Evolutionary conservation across 1,140 invertebrate species (phyloP), one percentile per base, ranked within the genome.

Genomic region (Drosophila mojavensis): DNA sequence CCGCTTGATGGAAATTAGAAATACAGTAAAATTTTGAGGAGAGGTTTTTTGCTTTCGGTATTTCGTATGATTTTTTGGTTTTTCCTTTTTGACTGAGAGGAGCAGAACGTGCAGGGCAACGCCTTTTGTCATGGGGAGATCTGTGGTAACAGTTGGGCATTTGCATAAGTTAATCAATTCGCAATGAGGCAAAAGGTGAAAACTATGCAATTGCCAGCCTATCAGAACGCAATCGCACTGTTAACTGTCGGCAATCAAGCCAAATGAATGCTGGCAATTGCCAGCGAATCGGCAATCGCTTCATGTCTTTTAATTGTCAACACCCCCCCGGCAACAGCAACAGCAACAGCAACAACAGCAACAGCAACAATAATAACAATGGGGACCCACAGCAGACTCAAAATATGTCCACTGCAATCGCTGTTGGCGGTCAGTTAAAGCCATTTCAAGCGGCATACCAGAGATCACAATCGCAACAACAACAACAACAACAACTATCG

Each of bases 81-180:
- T 53, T 36, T 33, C 11, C 47, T 67, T 60, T 41, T 56, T 28
- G 17, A 3, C 50, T 61, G 39, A 81, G 58, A 58, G 67, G 53
- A 58, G 62, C 17, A 6, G 45, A 60, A 59, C 86, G 86, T 90
- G 86, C 76, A 65, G 82, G 86, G 86, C 86, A 90, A 90, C 86
- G 86, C 86, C 86, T 90, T 90, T 90, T 86, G 86, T 86, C 81
- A 86, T 15, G 50, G 62, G 30, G 61, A 58, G 59, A 78, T 68
- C 71, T 66, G 59, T 72, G 58, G 69, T 45, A 77, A 68, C 65
- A 62, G 73, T 83, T 60, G 54, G 47, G 71, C 73, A 90, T 90
- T 90, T 90, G 81, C 86, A 90, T 90, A 90, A 90, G 84, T 90
- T 90, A 90, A 90, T 90, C 86, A 86, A 90, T 90, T 89, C 84